A percentile compares a stretch with the other conserved stretches of the same genome.
These are phyloP conservation scores for Megalops cyprinoides DNA, from an alignment of 2,797 vertebrate species.

Conservation along the genomic window DNA sequence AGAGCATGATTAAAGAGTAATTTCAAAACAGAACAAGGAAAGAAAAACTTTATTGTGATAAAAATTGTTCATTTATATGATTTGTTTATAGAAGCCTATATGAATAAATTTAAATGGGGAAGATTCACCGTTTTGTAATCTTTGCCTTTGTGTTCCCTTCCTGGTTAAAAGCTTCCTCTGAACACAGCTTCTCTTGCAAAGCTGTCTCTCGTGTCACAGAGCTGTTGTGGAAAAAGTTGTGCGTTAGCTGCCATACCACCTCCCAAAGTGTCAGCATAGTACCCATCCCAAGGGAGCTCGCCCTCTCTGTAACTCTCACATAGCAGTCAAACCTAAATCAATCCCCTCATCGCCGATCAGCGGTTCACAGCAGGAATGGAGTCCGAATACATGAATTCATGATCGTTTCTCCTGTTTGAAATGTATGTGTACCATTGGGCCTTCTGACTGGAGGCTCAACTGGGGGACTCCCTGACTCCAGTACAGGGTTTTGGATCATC, in stretches of 20 bases:
- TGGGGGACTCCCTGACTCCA: neutral
- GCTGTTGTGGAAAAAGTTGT: too few relatives aligned
- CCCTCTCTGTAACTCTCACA: too few relatives aligned
- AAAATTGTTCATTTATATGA: slow-evolving; percentile 54
- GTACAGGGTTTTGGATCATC: too few relatives aligned
- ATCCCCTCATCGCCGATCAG: neutral
- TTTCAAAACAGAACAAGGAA: slow-evolving; percentile 43
- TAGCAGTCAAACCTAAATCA: neutral
- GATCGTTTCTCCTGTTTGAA: too few relatives aligned
- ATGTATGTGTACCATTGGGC: too few relatives aligned
- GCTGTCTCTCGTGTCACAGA: neutral
- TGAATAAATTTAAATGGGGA: slow-evolving; percentile 64
- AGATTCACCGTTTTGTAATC: slow-evolving; percentile 29
- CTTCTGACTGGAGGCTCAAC: too few relatives aligned
- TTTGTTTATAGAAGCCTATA: slow-evolving; percentile 68
- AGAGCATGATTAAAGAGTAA: slow-evolving; percentile 42
- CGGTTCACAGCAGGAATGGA: neutral
- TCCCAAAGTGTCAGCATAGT: too few relatives aligned
- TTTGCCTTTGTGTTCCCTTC: slow-evolving; percentile 28
- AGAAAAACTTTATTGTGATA: slow-evolving; percentile 41
- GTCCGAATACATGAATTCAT: too few relatives aligned
- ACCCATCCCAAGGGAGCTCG: too few relatives aligned
- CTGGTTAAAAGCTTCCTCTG: too few relatives aligned
- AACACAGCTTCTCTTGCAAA: neutral
- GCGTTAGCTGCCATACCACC: too few relatives aligned